These are phyloP conservation scores for Agonum fuliginosum DNA, from an alignment of 2,888 invertebrate species.

Conservation along the genomic window DNA sequence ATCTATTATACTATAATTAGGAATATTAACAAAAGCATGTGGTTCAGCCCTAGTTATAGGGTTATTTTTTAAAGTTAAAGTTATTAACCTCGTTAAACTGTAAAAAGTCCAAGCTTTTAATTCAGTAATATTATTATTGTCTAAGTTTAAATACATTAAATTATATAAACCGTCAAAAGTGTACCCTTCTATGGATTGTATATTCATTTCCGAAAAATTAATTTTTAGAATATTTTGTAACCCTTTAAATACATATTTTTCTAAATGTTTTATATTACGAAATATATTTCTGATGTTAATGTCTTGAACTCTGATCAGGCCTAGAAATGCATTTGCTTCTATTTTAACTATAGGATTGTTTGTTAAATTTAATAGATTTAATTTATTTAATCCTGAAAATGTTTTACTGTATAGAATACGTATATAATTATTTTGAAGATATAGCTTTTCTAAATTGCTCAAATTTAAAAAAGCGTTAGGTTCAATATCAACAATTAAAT, in stretches of 20 bases:
- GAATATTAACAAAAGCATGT: not conserved
- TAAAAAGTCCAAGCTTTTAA: not conserved
- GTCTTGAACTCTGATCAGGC: not conserved
- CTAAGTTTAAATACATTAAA: not conserved
- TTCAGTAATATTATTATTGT: slow-evolving; percentile 13
- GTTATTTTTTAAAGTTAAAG: not conserved
- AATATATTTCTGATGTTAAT: not conserved
- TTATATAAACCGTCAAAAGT: slow-evolving; percentile 1
- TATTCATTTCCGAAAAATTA: not conserved
- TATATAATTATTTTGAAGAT: too few species aligned
- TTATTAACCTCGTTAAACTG: not conserved
- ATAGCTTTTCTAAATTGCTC: too few species aligned
- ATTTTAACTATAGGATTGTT: too few species aligned
- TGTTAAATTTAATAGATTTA: too few species aligned
- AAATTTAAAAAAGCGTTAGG: too few species aligned
- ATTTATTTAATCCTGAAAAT: too few species aligned
- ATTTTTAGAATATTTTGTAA: not conserved
- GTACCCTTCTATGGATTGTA: not conserved
- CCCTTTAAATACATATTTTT: not conserved
- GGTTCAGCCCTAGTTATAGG: not conserved
- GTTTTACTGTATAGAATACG: too few species aligned
- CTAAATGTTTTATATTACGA: not conserved
- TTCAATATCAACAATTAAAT: too few species aligned
- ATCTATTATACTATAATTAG: not conserved
- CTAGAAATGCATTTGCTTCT: not conserved